A percentile compares a stretch with the other conserved stretches of the same genome.
Evolutionary conservation across 2,888 invertebrate species (phyloP).

Genomic region (Platycnemis pennipes): DNA sequence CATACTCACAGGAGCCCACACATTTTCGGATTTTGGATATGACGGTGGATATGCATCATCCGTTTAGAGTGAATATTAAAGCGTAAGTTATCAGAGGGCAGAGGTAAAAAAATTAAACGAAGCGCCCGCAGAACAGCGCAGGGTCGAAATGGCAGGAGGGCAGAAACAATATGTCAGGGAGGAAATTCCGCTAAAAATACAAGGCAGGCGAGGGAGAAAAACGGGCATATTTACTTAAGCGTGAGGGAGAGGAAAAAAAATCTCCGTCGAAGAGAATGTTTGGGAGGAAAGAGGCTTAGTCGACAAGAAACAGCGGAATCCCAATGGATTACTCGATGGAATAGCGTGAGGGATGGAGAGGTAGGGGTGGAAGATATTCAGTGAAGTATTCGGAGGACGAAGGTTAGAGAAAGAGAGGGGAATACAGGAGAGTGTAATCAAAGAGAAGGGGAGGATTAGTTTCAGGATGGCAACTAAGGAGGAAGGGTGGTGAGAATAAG

Average conservation of each 20-base stretch:
- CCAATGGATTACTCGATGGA: slow-evolving; percentile 5
- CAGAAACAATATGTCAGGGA: slow-evolving; percentile 18
- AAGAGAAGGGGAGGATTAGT: too few species aligned
- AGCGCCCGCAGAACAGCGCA: not conserved
- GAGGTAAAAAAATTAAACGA: not conserved
- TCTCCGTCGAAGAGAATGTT: slow-evolving; percentile 11
- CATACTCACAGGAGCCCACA: not conserved
- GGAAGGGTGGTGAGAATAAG: too few species aligned
- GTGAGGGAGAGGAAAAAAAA: not conserved
- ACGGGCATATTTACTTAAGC: slow-evolving; percentile 18
- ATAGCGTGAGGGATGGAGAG: not conserved
- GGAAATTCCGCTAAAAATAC: not conserved
- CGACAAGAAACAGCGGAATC: not conserved
- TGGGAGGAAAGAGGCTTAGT: slow-evolving; percentile 7
- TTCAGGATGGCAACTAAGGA: too few species aligned
- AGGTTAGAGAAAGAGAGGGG: too few species aligned
- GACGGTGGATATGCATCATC: not conserved
- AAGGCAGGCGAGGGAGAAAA: not conserved
- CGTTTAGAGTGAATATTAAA: not conserved
- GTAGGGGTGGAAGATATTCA: too few species aligned
- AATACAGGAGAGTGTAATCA: too few species aligned
- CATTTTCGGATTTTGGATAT: not conserved
- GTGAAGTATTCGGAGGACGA: too few species aligned
- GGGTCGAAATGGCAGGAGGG: not conserved
- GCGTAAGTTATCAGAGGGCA: too few species aligned